Percentiles rank a stretch among this genome's conserved stretches.
Conservation (phyloP, 2,797 vertebrate genomes). For the Sphenopsis melanotis region DNA sequence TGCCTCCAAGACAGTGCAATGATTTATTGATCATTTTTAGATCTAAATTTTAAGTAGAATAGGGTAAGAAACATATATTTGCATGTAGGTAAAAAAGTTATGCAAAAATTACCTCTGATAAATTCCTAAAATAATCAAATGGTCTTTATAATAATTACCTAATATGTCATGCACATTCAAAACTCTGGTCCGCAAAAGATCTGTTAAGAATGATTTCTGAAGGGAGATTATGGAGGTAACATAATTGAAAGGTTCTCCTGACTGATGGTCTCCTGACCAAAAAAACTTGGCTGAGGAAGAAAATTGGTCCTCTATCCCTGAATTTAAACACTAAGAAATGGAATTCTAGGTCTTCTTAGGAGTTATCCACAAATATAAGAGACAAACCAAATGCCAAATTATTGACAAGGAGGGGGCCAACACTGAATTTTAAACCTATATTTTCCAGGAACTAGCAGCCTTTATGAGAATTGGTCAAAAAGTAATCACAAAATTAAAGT, state of each 20-base stretch:
- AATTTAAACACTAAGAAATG: not conserved
- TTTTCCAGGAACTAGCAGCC: not conserved
- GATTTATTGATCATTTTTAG: not conserved
- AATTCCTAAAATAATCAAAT: not conserved
- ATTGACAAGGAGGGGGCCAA: rapidly evolving
- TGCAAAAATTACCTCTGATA: not conserved
- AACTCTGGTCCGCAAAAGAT: not conserved
- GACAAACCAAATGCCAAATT: not conserved
- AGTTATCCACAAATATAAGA: not conserved
- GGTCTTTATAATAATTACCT: not conserved
- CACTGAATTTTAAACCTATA: not conserved
- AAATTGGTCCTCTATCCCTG: not conserved
- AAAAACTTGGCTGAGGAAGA: not conserved
- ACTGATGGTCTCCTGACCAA: not conserved
- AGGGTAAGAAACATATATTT: not conserved
- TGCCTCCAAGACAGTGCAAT: rapidly evolving
- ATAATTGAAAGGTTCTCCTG: rapidly evolving
- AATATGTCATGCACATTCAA: not conserved
- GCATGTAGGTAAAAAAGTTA: not conserved
- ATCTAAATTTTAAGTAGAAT: not conserved
- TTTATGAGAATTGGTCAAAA: not conserved
- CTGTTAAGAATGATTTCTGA: not conserved
- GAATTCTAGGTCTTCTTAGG: rapidly evolving
- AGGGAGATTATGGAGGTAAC: not conserved
- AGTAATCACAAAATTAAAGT: not conserved